phyloP scores from a whole-genome alignment of 2,797 vertebrate species.

The Vipera latastei region DNA sequence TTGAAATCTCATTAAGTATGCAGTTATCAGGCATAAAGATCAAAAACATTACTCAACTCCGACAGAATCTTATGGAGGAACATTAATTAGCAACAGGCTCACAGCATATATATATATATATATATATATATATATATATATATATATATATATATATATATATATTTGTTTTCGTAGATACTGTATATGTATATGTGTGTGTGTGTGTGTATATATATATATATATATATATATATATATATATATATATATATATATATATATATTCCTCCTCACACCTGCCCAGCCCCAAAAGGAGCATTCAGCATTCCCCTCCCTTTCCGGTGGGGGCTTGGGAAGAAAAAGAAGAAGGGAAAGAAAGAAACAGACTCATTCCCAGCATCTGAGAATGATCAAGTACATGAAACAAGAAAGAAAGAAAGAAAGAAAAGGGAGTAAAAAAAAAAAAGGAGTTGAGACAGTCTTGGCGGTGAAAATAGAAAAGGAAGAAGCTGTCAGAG shows the following conservation, averaged over 20 bases:
- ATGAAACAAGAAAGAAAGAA: slow-evolving; percentile 79
- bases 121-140: background rate
- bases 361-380: slow-evolving; percentile 86
- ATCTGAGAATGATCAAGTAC: slow-evolving; percentile 93
- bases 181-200: no score
- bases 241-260: no score
- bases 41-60: slow-evolving; percentile 99
- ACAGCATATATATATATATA: slow-evolving; percentile 76
- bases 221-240: no score
- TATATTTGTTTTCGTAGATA: no score
- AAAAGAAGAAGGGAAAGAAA: slow-evolving; percentile 44
- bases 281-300: slow-evolving; percentile 80
- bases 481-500: slow-evolving; percentile 95
- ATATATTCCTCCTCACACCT: slow-evolving; percentile 82
- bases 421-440: slow-evolving; percentile 27
- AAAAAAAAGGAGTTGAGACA: slow-evolving; percentile 71
- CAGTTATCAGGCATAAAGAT: slow-evolving; percentile 99
- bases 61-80: slow-evolving; percentile 99
- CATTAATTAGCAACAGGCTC: slow-evolving; percentile 99
- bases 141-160: slow-evolving; percentile 21
- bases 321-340: background rate
- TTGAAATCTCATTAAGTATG: slow-evolving; percentile 99
- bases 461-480: slow-evolving; percentile 80
- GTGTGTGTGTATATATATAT: no score
- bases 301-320: slow-evolving; percentile 69